Evolutionary conservation across 2,113 vertebrate species (phyloP), one percentile per base, ranked within the genome.

Genomic region (Camarhynchus parvulus): DNA sequence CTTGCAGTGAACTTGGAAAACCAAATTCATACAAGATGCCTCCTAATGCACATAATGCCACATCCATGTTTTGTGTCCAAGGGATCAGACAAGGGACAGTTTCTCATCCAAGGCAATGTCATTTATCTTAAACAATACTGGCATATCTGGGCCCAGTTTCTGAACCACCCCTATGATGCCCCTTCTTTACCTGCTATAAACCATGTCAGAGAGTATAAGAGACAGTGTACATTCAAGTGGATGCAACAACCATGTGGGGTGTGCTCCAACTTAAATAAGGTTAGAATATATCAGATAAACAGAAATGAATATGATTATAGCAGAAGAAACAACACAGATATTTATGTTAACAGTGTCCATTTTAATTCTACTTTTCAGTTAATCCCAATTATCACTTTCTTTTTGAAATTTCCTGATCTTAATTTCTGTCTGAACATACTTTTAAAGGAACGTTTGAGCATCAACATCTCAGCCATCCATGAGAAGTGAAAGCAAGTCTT

Each of bases 391-490:
- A 94, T 44, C 64, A 90, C 56, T 55, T 81, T 77, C 23, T 42
- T 81, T 85, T 27, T 74, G 73, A 83, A 94, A 83, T 78, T 63
- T 74, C 39, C 69, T 35, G 58, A 89, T 73, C 39, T 83, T 80
- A 31, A 83, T 89, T 86, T 95, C 39, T 89, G 44, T 35, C 41
- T 89, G 69, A 96, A 90, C 58, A 78, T 30, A 86, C 62, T 87
- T 94, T 92, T 86, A 47, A 90, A 91, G 61, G 86, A 87, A 95
- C 87, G 56, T 66, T 78, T 91, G 56, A 96, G 41, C 56, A 91
- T 79, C 83, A 95, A 37, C 69, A 95, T 70, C 83, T 92, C 88
- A 94, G 41, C 67, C 79, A 90, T 74, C 53, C 49, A 96, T n/a
- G 41, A 94, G 49, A 89, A 94, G 44, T 75, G 77, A 94, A 92